Evolutionary conservation across 2,888 invertebrate species (phyloP), one percentile per base, ranked within the genome.

Genomic region (Aleiodes testaceus): DNA sequence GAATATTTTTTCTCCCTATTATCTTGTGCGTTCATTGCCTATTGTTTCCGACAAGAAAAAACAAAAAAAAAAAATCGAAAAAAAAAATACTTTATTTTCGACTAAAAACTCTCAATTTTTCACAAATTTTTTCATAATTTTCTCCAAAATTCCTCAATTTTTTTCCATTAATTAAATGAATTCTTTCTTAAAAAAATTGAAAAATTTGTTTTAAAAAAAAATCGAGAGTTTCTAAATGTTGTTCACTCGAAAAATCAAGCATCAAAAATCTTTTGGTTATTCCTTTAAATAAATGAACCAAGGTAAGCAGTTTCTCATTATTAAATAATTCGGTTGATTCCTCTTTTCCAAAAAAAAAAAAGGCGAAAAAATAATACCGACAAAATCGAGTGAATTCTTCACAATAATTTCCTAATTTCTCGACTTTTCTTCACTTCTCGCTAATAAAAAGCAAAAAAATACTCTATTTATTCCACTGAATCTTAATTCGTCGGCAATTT

Each of bases 1-100:
- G 11, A 63, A 69, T 9, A 26, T 47, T 64, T 72, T 75, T 72
- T 78, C 69, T 77, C 74, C 74, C 73, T 72, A 68, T 36, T 63
- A 74, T 73, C 70, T 78, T 74, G 72, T 74, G n/a, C 16, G 9
- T 49, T 49, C 49, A 49, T 49, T 49, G 49, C 14, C 49, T 16
- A 16, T 12, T 16, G 49, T 55, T 61, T 36, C 26, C 59, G n/a
- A n/a, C n/a, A n/a, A n/a, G n/a, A n/a, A n/a, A 30, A 59, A 22
- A 22, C 3, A 26, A 26, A 26, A 26, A 26, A 22, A n/a, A 42
- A 42, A 30, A 61, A 36, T 14, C n/a, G 12, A 18, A 20, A 65
- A 65, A n/a, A 14, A 61, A 59, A 26, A 3, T 50, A 47, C 53
- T 36, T 74, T 69, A 71, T 75, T 72, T 63, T 71, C 66, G 53